Base-by-base conservation (phyloP, 2,888 invertebrate genomes). In the Elaeidobius kamerunicus region DNA sequence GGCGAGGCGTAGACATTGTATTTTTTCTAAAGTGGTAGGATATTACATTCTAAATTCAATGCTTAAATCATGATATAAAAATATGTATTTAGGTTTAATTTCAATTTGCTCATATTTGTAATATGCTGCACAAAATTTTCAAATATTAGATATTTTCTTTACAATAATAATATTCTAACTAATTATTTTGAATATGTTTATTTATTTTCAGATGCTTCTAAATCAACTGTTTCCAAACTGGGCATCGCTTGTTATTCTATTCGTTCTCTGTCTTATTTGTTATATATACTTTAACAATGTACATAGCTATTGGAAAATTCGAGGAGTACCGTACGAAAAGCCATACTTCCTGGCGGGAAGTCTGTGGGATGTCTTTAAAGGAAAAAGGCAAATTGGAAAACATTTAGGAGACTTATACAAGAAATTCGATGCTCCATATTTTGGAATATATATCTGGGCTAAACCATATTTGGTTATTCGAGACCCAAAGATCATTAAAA, bases 381-480 rank as follows among this genome's bases (percentile, higher is more conserved):
- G 67, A 9, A 63, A 62, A 60, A 56, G 57, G 9, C 72, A 72
- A n/a, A 62, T 72, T 12, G 71, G 70, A 1, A 67, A 70, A 38
- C 69, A 67, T 36, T 52, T 72, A 3, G 67, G 69, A 43, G 51
- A 68, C 20, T 61, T 73, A 15, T 73, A 74, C 60, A 62, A 64
- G 51, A 64, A 62, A 57, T 65, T 64, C 48, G 61, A 60, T 23
- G 66, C 62, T 11, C 66, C 66, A 1, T 74, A 68, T 57, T 67
- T 76, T 14, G 78, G 78, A 2, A 72, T 77, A 40, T 77, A 73
- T 58, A 73, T 75, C 20, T 68, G 76, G 46, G 72, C 75, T 52
- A 74, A 73, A 51, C 78, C 77, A 0, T 74, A 75, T 39, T 52
- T 77, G 1, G 64, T 78, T 0, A 55, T 77, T 1, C 64, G 75